These are phyloP conservation scores for Hylaeus anthracinus DNA, from an alignment of 1,140 invertebrate species.

Conservation along the genomic window DNA sequence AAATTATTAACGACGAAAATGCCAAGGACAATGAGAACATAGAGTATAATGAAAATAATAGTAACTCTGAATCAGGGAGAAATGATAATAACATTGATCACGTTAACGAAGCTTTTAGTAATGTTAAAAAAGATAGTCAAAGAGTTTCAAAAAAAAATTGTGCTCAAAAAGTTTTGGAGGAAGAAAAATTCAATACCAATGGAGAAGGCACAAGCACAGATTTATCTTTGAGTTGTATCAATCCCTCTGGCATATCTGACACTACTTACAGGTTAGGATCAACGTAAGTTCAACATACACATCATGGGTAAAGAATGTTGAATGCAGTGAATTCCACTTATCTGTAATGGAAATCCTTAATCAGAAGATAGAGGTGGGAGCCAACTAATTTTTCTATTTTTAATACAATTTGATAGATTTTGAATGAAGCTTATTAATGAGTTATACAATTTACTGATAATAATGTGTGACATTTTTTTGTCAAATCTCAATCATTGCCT, in stretches of 20 bases:
- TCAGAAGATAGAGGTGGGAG: conserved; percentile 32
- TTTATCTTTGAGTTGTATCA: conserved; percentile 75
- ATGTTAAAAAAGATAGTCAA: neutral
- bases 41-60: conserved; percentile 4
- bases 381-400: conserved; percentile 46
- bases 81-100: conserved; percentile 18
- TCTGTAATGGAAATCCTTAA: conserved; percentile 29
- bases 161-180: neutral
- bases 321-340: conserved; percentile 14
- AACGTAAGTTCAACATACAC: conserved; percentile 74
- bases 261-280: conserved; percentile 76
- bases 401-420: conserved; percentile 10
- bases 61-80: neutral
- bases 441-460: conserved; percentile 9
- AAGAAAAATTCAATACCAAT: conserved; percentile 11
- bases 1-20: conserved; percentile 35
- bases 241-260: conserved; percentile 60
- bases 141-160: neutral
- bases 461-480: conserved; percentile 9
- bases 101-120: conserved; percentile 3
- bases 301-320: conserved; percentile 54
- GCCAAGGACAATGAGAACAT: neutral
- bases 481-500: conserved; percentile 13
- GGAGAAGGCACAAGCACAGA: conserved; percentile 57
- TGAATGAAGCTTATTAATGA: neutral